Conservation (phyloP, 2,113 vertebrate species). For the Cygnus atratus region DNA sequence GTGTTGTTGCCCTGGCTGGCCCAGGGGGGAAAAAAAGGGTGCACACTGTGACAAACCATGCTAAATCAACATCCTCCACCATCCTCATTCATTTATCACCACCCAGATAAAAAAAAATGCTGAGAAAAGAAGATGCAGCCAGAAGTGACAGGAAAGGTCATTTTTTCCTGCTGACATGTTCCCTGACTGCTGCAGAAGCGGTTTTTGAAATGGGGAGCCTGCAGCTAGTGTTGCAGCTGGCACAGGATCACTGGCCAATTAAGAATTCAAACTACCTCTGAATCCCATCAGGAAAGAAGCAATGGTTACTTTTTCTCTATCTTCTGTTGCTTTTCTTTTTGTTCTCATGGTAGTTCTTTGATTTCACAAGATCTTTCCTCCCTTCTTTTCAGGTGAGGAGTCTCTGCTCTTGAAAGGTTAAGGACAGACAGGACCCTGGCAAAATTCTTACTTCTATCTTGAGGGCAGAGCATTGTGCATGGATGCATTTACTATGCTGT, state of each 20-base stretch:
- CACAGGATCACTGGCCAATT: conserved; percentile 33
- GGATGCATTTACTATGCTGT: neutral
- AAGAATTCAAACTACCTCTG: conserved; percentile 51
- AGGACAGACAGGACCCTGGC: neutral
- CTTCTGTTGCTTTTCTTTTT: neutral
- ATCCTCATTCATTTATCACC: conserved; percentile 34
- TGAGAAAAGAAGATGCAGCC: neutral
- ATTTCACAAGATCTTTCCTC: neutral
- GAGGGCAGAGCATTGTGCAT: neutral
- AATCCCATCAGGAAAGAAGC: conserved; percentile 28
- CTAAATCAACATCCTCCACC: conserved; percentile 3
- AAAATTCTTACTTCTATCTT: neutral
- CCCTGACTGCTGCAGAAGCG: conserved; percentile 37
- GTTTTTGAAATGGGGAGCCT: conserved; percentile 37
- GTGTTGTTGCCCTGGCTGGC: neutral
- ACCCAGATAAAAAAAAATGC: neutral
- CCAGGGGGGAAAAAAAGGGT: neutral
- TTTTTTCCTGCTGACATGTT: conserved; percentile 38
- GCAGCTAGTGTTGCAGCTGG: conserved; percentile 40
- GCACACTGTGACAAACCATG: neutral
- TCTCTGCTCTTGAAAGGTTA: conserved; percentile 22
- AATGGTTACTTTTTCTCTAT: neutral
- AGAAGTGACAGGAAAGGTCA: conserved; percentile 60
- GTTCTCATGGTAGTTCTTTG: neutral
- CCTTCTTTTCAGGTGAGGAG: neutral